Base-by-base conservation (phyloP, 2,797 vertebrate species). In the Cyclura pinguis region DNA sequence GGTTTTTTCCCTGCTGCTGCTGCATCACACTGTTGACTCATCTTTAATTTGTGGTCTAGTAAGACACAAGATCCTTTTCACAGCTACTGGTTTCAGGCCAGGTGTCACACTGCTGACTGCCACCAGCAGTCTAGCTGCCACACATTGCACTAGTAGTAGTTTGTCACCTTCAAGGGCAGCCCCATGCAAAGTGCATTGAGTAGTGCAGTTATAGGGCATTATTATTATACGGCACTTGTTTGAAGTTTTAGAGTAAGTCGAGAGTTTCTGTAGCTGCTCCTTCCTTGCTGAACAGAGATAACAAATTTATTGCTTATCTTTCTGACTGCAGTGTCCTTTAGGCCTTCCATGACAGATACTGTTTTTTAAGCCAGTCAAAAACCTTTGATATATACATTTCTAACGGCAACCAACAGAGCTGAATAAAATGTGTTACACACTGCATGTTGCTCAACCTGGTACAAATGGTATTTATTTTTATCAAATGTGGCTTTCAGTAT, bases 401-500 rank as follows among this genome's bases (percentile, higher is more conserved):
- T 18, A 73, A 29, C 24, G 3, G 62, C 47, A 22, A 4, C 62
- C 59, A 42, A n/a, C n/a, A 50, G 69, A 50, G 35, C 77, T 24
- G 78, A 64, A 81, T 82, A 47, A 62, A 76, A 47, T 62, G 24
- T 42, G 74, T 82, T 64, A 29, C 82, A 78, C 78, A 47, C n/a
- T 67, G 55, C 24, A 20, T 64, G 69, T 82, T 90, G 67, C 57
- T 76, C 72, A 83, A 59, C 69, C 32, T 24, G 47, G 22, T 42
- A 84, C 85, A 91, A 67, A 0, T n/a, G 85, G 38, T 77, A 90
- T 81, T 94, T 93, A 87, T 2, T 89, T 94, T 84, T 91, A 89
- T 91, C 73, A 92, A 93, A 95, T 83, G 55, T 96, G 74, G 64
- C 87, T 94, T 95, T 72, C 89, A 84, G 38, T 93, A 77, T 59